Conservation (phyloP, 2,888 invertebrate genomes). For the Drosophila parthenogenetica region DNA sequence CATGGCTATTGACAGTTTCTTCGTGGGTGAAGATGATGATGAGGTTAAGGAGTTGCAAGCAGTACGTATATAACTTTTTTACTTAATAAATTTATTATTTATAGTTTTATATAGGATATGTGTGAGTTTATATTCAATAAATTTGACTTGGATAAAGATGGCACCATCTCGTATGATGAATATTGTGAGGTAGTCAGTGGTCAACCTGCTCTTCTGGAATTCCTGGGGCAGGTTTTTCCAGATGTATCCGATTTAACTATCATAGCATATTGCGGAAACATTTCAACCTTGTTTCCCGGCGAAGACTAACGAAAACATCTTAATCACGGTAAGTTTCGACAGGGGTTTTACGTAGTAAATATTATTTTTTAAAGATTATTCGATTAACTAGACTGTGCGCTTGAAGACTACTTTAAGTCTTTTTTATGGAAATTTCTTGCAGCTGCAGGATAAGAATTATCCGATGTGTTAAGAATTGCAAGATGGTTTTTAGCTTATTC, state of each 20-base stretch:
- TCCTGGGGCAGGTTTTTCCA: conserved; percentile 91
- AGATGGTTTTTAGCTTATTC: background rate
- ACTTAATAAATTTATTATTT: background rate
- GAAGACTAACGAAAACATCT: conserved; percentile 13
- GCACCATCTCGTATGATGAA: conserved; percentile 87
- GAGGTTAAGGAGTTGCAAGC: conserved; percentile 88
- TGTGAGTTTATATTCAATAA: conserved; percentile 90
- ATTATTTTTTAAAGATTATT: background rate
- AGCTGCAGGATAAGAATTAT: background rate
- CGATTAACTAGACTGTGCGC: background rate
- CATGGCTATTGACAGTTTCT: conserved; percentile 82
- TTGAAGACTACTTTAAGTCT: background rate
- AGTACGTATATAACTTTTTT: conserved; percentile 24
- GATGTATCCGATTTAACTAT: conserved; percentile 83
- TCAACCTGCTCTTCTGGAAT: conserved; percentile 89
- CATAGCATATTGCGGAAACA: conserved; percentile 81
- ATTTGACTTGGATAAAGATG: conserved; percentile 91
- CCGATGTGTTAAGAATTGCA: background rate
- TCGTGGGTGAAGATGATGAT: conserved; percentile 87
- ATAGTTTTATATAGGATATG: conserved; percentile 86
- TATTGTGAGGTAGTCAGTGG: conserved; percentile 87
- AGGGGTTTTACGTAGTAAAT: background rate
- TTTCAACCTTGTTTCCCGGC: conserved; percentile 46
- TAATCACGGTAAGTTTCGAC: background rate
- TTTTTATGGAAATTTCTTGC: background rate